A percentile compares a stretch with the other conserved stretches of the same genome.
phyloP scores from a whole-genome alignment of 2,888 invertebrate genomes.

The Andrena fulva region DNA sequence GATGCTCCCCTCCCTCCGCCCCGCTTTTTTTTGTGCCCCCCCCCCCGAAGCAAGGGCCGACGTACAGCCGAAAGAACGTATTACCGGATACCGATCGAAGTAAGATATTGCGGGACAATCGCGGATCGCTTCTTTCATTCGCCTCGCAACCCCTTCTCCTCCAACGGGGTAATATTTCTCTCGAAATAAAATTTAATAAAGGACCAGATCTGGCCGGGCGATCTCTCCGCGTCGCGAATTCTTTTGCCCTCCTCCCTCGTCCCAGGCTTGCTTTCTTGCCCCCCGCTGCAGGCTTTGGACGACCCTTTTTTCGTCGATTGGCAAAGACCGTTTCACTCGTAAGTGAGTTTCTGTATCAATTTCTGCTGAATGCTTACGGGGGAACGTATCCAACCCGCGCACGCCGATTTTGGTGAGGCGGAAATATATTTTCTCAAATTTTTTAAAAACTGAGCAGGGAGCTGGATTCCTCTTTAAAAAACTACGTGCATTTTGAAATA shows the following conservation, averaged over 20 bases:
- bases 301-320: not conserved
- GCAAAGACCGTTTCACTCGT: too few species aligned
- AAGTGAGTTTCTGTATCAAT: too few species aligned
- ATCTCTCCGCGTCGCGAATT: slow-evolving; percentile 29
- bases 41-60: slow-evolving; percentile 13
- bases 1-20: not conserved
- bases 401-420: too few species aligned
- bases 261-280: not conserved
- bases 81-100: slow-evolving; percentile 70
- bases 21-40: not conserved
- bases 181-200: slow-evolving; percentile 60
- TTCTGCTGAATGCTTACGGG: too few species aligned
- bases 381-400: too few species aligned
- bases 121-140: slow-evolving; percentile 64
- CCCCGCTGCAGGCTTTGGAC: not conserved
- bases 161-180: slow-evolving; percentile 52
- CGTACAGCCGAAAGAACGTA: slow-evolving; percentile 64
- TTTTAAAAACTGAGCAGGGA: too few species aligned
- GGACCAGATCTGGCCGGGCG: slow-evolving; percentile 42
- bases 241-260: slow-evolving; percentile 2
- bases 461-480: too few species aligned
- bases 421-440: too few species aligned
- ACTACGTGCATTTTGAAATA: too few species aligned
- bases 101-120: slow-evolving; percentile 69
- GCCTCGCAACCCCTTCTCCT: slow-evolving; percentile 8